Percentiles rank a stretch among this genome's conserved stretches.
phyloP scores from a whole-genome alignment of 2,888 invertebrate species.

The Yponomeuta cagnagella region DNA sequence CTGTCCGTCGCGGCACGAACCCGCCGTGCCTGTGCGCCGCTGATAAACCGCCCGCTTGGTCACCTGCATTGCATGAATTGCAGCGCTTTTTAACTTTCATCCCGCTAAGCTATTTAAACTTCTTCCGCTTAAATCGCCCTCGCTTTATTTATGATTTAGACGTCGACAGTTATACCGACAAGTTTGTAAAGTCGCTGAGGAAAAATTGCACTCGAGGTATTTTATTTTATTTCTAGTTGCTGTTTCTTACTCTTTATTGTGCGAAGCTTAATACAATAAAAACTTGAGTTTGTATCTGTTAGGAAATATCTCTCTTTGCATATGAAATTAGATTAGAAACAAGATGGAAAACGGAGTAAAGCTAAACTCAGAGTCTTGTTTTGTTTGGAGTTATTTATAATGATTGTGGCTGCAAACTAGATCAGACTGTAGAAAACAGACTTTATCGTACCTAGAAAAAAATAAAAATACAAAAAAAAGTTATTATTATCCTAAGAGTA shows the following conservation, averaged over 20 bases:
- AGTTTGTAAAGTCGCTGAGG: conserved; percentile 40
- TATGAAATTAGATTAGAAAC: conserved; percentile 9
- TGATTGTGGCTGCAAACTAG: background rate
- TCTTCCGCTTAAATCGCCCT: conserved; percentile 58
- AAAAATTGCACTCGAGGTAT: conserved; percentile 8
- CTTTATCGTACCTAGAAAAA: too few relatives aligned
- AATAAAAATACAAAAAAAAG: too few relatives aligned
- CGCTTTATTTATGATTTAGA: conserved; percentile 68
- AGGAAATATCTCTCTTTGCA: conserved; percentile 9
- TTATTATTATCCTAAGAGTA: too few relatives aligned
- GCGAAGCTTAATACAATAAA: background rate
- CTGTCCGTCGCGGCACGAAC: conserved; percentile 19
- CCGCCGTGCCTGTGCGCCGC: conserved; percentile 48
- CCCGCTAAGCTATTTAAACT: conserved; percentile 66
- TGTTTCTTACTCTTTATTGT: conserved; percentile 6
- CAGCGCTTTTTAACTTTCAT: conserved; percentile 72
- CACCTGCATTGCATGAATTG: conserved; percentile 73
- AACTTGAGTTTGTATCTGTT: background rate
- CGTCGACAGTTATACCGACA: conserved; percentile 35
- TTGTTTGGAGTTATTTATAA: background rate
- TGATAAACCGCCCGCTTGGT: conserved; percentile 63
- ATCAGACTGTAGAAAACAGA: too few relatives aligned
- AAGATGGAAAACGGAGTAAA: background rate
- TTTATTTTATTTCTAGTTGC: conserved; percentile 5
- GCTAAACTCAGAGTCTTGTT: background rate